Conservation (phyloP, 1,140 invertebrate species). For the Akabosia matsudoensis region DNA sequence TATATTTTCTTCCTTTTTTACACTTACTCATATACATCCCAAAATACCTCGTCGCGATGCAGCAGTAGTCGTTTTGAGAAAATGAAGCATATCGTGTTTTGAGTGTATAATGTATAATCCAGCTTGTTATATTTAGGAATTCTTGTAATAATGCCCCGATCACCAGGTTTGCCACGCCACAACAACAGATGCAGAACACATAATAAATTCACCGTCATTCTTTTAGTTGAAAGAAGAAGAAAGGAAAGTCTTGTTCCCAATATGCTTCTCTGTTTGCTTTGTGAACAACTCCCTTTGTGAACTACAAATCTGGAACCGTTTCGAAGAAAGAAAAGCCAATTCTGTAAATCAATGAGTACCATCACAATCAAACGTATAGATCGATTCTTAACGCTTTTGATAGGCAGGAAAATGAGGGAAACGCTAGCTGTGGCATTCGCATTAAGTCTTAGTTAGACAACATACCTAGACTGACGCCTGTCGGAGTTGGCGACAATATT, state of each 20-base stretch:
- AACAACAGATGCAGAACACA: background rate
- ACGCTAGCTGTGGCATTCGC: no score
- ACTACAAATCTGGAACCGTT: background rate
- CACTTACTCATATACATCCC: background rate
- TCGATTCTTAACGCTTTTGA: no score
- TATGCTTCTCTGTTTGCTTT: background rate
- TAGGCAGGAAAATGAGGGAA: no score
- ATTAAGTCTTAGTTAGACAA: no score
- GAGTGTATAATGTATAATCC: background rate
- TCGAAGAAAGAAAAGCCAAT: background rate
- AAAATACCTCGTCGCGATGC: no score
- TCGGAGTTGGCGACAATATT: no score
- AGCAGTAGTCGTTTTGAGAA: background rate
- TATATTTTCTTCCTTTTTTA: background rate
- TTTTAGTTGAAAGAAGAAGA: background rate
- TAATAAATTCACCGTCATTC: background rate
- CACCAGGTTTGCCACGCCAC: background rate
- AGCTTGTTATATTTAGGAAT: background rate
- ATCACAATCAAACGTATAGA: no score
- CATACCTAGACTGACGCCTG: no score
- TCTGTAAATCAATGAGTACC: no score
- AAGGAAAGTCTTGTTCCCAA: background rate
- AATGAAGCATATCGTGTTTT: background rate
- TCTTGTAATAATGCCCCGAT: conserved; percentile 9
- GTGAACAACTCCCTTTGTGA: background rate